Evolutionary conservation across 2,888 invertebrate species (phyloP), one percentile per base, ranked within the genome.

Genomic region (Frankliniella fusca): DNA sequence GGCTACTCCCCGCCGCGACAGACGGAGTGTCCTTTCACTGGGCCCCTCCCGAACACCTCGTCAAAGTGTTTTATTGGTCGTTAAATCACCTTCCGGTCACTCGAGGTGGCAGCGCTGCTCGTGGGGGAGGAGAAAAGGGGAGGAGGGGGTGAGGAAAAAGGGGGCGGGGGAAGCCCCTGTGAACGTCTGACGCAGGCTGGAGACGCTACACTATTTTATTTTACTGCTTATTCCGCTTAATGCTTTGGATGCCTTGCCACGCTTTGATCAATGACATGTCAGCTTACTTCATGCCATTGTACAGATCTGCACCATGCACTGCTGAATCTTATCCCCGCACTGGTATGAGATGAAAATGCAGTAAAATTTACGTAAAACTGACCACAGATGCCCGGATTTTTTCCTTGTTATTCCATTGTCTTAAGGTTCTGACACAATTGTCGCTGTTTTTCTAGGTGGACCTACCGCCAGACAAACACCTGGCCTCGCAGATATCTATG

Each of bases 31-130:
- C 38, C 38, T 38, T 38, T 38, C 38, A 38, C n/a, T 61, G 61
- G 70, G 27, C 23, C 3, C 9, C 27, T 76, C 70, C 70, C 70
- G 70, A n/a, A 23, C 70, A 76, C 70, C 70, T 76, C 70, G 70
- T 76, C 70, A 27, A 76, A 27, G 70, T 27, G 70, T 76, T 76
- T 76, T 76, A 76, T 27, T 76, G 70, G 70, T 12, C 70, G 70
- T 76, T 76, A 76, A 76, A 76, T 76, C 70, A 23, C n/a, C 70
- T 76, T 76, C 70, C 70, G 70, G 70, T 54, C 54, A 15, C 54
- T 54, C 54, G 15, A 20, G 54, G 54, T 11, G 54, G 54, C 54
- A 11, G 54, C 18, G 54, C 11, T 54, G 54, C n/a, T n/a, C n/a
- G 54, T 10, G 15, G 54, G 54, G 54, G 54, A 54, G 12, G 54